Evolutionary conservation across 1,140 invertebrate species (phyloP), one percentile per base, ranked within the genome.

Genomic region (Caenorhabditis brenneri): DNA sequence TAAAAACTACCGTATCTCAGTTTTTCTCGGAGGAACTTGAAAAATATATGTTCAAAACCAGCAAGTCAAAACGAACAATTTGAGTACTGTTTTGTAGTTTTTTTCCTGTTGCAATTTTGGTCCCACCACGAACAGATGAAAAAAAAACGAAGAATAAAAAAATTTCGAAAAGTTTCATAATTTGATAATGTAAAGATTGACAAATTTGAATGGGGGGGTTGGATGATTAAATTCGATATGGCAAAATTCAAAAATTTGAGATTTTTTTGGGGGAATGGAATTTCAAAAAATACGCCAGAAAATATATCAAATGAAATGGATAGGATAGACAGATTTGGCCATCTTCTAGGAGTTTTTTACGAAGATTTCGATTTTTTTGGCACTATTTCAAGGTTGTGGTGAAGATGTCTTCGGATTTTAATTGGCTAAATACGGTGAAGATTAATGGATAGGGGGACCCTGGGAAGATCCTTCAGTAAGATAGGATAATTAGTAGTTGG

Each of bases 271-370:
- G n/a, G 24, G 10, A 74, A 24, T 6, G 24, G 2, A 42, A 74
- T 24, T 42, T 42, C 0, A 74, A 46, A 22, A n/a, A 74, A 74
- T 42, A n/a, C 36, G 36, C 6, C n/a, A 12, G 24, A 29, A 74
- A 33, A 42, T n/a, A 29, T 74, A 74, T 74, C 65, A 65, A n/a
- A 65, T 65, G 65, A 74, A 74, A 74, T 74, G 36, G 22, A 74
- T 39, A 46, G 36, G n/a, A 12, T 33, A 65, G 15, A 33, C 2
- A 65, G 22, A 27, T 33, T 65, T 22, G 24, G 22, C 24, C 10
- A 55, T n/a, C n/a, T n/a, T n/a, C n/a, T n/a, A n/a, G n/a, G n/a
- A n/a, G n/a, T 55, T 55, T 6, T 24, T 22, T 22, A 9, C 10
- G 53, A 24, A 22, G 24, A 42, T 42, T 42, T 42, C 39, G 39